Base-by-base conservation (phyloP, 2,888 invertebrate species). In the Ypsolopha sequella region DNA sequence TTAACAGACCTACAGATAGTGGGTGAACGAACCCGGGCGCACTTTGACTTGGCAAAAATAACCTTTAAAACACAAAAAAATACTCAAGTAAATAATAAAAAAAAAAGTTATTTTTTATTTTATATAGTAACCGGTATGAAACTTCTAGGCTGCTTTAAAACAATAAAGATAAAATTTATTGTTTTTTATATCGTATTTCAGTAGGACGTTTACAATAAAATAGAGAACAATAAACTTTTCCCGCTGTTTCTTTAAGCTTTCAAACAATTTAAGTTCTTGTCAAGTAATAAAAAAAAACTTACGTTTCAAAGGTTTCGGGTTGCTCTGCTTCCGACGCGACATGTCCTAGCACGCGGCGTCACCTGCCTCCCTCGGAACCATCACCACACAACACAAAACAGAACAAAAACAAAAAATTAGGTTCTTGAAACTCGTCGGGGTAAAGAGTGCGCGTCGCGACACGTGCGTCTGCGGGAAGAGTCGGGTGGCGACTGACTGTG, bases 301-400 rank as follows among this genome's bases (percentile, higher is more conserved):
- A 96, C 96, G 93, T 96, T 96, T 96, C 73, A 96, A 90, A 78
- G 96, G 96, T 88, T 96, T 96, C 68, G 96, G 96, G 89, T 96
- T 96, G 89, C 95, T 95, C 90, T 96, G 96, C 90, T 96, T 96
- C 88, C 96, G 91, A 82, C 96, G 93, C 80, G 96, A 96, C 96
- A 96, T 96, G 80, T 74, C 84, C 81, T 78, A 51, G 10, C 45
- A 11, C 10, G 9, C 46, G 24, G 24, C 45, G 33, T 24, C 55
- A 41, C 54, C 52, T 47, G 48, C 48, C 41, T 49, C 52, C 51
- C 48, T 52, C 54, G 54, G 55, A 48, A 54, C 52, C 52, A 48
- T 44, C 51, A 54, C 53, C 54, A 51, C 56, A 50, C 53, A 50
- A 14, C 48, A 50, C 50, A 11, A 7, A 9, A 10, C 6, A 24